These are phyloP conservation scores for Carollia perspicillata DNA, from an alignment of 2,113 vertebrate species.

Conservation along the genomic window DNA sequence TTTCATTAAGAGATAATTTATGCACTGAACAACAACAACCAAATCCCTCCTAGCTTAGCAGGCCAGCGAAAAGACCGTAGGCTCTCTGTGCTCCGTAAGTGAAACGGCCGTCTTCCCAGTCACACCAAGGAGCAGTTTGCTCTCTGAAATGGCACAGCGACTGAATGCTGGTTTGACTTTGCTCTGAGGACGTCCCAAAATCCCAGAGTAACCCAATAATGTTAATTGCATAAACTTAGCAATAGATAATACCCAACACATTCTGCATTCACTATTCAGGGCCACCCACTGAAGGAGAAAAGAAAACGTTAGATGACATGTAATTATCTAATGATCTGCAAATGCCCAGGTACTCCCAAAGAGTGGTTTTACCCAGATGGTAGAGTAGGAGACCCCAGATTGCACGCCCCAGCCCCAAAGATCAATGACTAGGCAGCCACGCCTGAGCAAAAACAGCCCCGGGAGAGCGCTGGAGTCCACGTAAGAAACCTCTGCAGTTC, in stretches of 20 bases:
- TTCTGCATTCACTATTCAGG: not conserved
- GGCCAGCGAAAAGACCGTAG: not conserved
- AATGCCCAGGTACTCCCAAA: not conserved
- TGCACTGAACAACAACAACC: not conserved
- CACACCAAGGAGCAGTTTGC: not conserved
- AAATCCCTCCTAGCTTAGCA: not conserved
- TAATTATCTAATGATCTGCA: not conserved
- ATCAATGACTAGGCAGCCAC: not conserved
- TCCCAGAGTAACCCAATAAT: not conserved
- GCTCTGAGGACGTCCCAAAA: not conserved
- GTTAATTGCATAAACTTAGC: not conserved
- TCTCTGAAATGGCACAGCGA: not conserved
- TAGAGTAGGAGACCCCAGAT: not conserved
- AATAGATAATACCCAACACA: not conserved
- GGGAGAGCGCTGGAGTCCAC: not conserved
- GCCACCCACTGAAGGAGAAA: not conserved
- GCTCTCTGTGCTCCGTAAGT: not conserved
- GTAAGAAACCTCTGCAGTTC: not conserved
- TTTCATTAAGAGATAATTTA: not conserved
- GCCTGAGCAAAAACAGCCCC: not conserved
- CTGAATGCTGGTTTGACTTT: not conserved
- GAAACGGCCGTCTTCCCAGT: not conserved
- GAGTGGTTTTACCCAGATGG: not conserved
- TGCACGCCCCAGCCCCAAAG: not conserved
- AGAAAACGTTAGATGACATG: not conserved